These are phyloP conservation scores for Microctonus aethiopoides DNA, from an alignment of 2,888 invertebrate genomes.

Conservation along the genomic window DNA sequence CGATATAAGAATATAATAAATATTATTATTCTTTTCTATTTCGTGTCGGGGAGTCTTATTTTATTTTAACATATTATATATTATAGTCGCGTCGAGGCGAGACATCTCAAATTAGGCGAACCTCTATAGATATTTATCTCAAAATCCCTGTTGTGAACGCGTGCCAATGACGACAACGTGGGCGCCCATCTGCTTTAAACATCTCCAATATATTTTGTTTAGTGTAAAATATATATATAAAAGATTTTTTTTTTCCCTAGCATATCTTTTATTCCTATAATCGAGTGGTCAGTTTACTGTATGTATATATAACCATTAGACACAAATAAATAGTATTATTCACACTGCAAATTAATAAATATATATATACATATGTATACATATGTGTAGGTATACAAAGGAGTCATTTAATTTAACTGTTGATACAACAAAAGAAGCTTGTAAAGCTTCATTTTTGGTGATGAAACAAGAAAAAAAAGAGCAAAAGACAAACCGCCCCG, in stretches of 20 bases:
- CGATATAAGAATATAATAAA: no score
- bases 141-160: slow-evolving; percentile 19
- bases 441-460: slow-evolving; percentile 1
- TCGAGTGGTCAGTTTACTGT: no score
- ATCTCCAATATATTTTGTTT: no score
- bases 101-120: slow-evolving; percentile 4
- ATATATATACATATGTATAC: no score
- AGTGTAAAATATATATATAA: no score
- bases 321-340: no score
- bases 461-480: slow-evolving; percentile 18
- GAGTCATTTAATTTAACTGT: neutral
- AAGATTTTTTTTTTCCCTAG: no score
- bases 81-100: slow-evolving; percentile 13
- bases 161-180: slow-evolving; percentile 10
- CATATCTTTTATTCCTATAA: no score
- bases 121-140: neutral
- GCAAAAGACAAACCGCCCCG: slow-evolving; percentile 9
- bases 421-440: neutral
- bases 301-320: no score
- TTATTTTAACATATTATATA: neutral
- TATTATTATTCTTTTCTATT: neutral
- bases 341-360: neutral
- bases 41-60: neutral
- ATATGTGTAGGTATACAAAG: no score
- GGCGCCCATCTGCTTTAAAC: neutral